phyloP scores from a whole-genome alignment of 1,140 invertebrate species.

The Parapsyche elsis region DNA sequence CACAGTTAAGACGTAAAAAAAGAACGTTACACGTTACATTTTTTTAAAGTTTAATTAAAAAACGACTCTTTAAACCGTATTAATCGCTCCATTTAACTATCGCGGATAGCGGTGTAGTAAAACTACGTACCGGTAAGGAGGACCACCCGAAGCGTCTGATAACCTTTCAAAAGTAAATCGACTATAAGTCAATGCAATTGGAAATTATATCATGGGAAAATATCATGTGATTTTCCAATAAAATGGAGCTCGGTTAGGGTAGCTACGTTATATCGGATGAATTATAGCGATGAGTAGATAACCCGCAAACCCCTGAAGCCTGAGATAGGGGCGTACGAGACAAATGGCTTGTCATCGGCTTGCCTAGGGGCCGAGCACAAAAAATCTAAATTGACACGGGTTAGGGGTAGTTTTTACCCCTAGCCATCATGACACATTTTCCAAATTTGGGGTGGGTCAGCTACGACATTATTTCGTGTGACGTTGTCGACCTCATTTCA shows the following conservation, averaged over 20 bases:
- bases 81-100: too few species aligned
- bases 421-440: too few species aligned
- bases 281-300: constrained; percentile 24
- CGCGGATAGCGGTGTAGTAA: too few species aligned
- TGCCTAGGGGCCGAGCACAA: neutral
- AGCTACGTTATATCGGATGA: neutral
- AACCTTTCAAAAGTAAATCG: too few species aligned
- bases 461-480: neutral
- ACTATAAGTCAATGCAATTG: too few species aligned
- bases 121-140: too few species aligned
- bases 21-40: too few species aligned
- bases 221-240: neutral
- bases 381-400: constrained; percentile 26
- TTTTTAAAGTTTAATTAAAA: too few species aligned
- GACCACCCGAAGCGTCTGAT: too few species aligned
- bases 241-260: neutral
- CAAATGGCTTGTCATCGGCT: constrained; percentile 19
- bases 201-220: too few species aligned
- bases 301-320: constrained; percentile 1
- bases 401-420: neutral
- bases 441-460: constrained; percentile 7
- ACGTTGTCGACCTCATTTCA: neutral
- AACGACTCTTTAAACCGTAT: too few species aligned
- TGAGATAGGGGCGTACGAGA: neutral
- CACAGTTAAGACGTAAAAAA: too few species aligned